These are phyloP conservation scores for Eriosoma lanigerum DNA, from an alignment of 1,140 invertebrate species.

Conservation along the genomic window DNA sequence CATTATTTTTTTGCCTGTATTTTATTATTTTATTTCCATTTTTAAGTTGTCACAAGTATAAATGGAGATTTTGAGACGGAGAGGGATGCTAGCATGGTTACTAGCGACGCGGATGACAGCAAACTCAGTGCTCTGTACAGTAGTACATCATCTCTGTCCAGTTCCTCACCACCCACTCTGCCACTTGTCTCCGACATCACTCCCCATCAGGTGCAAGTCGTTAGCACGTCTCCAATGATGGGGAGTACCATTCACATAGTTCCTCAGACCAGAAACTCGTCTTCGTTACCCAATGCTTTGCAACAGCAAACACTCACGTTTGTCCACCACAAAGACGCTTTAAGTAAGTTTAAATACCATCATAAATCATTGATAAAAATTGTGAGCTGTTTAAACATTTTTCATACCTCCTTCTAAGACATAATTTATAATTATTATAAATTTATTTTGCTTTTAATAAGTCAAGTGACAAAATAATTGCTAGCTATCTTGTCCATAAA, in stretches of 20 bases:
- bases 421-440: too few species aligned
- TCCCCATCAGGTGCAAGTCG: slow-evolving; percentile 51
- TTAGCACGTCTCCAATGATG: slow-evolving; percentile 48
- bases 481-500: too few species aligned
- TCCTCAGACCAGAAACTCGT: slow-evolving; percentile 52
- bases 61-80: slow-evolving; percentile 50
- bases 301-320: slow-evolving; percentile 47
- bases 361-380: too few species aligned
- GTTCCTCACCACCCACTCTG: slow-evolving; percentile 51
- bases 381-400: too few species aligned
- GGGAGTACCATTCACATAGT: slow-evolving; percentile 50
- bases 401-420: too few species aligned
- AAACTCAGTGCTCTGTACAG: slow-evolving; percentile 52
- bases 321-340: slow-evolving; percentile 47
- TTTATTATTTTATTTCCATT: too few species aligned
- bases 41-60: slow-evolving; percentile 31
- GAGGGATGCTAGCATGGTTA: slow-evolving; percentile 38
- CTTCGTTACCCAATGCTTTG: slow-evolving; percentile 39
- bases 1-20: too few species aligned
- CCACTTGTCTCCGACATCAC: slow-evolving; percentile 21
- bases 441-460: too few species aligned
- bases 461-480: too few species aligned
- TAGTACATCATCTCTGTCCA: slow-evolving; percentile 52
- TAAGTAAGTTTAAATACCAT: slow-evolving; percentile 44
- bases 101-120: slow-evolving; percentile 50